Base-by-base conservation (phyloP, 1,140 invertebrate genomes). In the Drosophila virilis region DNA sequence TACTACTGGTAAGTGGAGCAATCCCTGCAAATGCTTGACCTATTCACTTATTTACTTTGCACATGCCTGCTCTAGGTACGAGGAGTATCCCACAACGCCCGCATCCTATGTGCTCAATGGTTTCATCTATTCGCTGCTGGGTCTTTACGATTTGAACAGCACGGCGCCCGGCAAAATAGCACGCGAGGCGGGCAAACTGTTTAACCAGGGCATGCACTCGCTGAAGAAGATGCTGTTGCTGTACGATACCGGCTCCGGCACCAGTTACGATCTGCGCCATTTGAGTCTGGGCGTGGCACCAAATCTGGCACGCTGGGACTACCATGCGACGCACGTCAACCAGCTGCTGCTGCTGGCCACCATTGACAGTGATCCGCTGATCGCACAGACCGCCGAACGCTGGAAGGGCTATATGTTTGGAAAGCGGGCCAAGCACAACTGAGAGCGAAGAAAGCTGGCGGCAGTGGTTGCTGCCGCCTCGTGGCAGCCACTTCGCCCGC, bases 271-370 rank as follows among this genome's bases (percentile, higher is more conserved):
- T 93, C 93, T 99, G 42, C 93, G 98, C 4, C 98, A 99, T 93
- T 95, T 99, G 80, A 97, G 96, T 0, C 92, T 98, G 13, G 96
- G 96, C 28, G 95, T 96, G 9, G 96, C 98, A 33, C 99, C 99
- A 0, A 99, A 99, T 93, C 93, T 97, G 61, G 96, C 96, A 12
- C 92, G 96, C 71, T 99, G 98, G 97, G 99, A 99, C 92, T 99
- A 99, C 92, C 99, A 99, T 93, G 97, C 98, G 6, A 99, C 98
- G 9, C 99, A 99, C 92, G 96, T 99, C 22, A 99, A 99, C 93
- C 98, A 99, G 88, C 94, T 99, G 33, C 95, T 99, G 57, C 94
- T 98, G 46, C 93, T 99, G 15, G 95, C 96, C 54, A 97, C 97
- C 0, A 95, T 99, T 45, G 97, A 98, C 76, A 95, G 95, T 52